phyloP scores from a whole-genome alignment of 2,113 vertebrate genomes.

The Lichenostomus cassidix region DNA sequence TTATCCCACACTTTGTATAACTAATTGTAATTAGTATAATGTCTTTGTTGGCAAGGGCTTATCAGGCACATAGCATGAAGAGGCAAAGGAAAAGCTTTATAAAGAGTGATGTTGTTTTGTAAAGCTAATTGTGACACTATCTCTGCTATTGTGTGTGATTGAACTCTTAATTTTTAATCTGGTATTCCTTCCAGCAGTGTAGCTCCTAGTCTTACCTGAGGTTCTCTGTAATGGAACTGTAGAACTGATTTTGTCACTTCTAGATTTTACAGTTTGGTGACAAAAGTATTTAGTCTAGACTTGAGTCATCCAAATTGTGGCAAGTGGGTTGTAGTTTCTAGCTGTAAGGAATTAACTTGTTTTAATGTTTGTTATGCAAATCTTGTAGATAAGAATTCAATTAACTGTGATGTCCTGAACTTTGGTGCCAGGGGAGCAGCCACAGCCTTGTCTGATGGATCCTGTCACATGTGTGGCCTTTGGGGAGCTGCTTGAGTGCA shows the following conservation, averaged over 20 bases:
- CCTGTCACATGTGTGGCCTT: neutral
- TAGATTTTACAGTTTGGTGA: neutral
- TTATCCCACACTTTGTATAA: slow-evolving; percentile 60
- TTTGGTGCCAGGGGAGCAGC: neutral
- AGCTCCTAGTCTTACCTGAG: slow-evolving; percentile 17
- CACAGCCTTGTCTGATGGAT: neutral
- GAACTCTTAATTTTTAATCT: slow-evolving; percentile 68
- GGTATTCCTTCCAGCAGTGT: slow-evolving; percentile 4
- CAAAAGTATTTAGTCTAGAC: neutral
- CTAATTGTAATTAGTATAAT: slow-evolving; percentile 71
- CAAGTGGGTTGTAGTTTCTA: neutral
- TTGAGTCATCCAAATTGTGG: neutral
- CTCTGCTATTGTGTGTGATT: slow-evolving; percentile 40
- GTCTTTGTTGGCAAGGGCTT: slow-evolving; percentile 70
- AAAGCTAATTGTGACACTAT: slow-evolving; percentile 63
- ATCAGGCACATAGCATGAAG: slow-evolving; percentile 55
- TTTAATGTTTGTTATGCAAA: neutral
- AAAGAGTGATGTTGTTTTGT: slow-evolving; percentile 43
- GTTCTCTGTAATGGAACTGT: neutral
- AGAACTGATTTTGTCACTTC: neutral
- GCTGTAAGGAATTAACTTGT: neutral
- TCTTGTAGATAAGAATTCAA: neutral
- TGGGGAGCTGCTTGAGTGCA: neutral
- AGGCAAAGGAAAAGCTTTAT: slow-evolving; percentile 43
- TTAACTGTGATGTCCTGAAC: neutral